phyloP scores from a whole-genome alignment of 2,888 invertebrate genomes.

The Hyalella azteca region DNA sequence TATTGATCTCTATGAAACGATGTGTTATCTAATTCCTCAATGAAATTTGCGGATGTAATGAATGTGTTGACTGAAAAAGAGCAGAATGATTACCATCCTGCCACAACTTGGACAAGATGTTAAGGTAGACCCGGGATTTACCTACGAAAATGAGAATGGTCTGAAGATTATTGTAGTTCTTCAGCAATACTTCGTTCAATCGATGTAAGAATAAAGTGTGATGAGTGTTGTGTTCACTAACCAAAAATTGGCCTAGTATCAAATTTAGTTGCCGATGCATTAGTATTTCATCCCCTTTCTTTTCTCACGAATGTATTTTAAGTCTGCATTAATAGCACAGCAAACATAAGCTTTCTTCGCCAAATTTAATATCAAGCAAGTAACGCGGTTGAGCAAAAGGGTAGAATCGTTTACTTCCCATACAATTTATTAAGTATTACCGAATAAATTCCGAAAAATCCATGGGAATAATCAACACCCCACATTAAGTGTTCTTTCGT shows the following conservation, averaged over 20 bases:
- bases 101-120: not conserved
- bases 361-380: too few relatives aligned
- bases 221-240: constrained; percentile 33
- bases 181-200: not conserved
- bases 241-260: constrained; percentile 15
- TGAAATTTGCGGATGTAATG: not conserved
- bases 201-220: not conserved
- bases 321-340: too few relatives aligned
- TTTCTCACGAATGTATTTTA: too few relatives aligned
- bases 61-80: not conserved
- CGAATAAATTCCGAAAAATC: too few relatives aligned
- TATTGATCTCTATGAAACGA: constrained; percentile 10
- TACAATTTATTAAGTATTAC: too few relatives aligned
- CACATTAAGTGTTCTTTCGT: too few relatives aligned
- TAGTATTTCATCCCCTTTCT: too few relatives aligned
- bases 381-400: too few relatives aligned
- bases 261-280: too few relatives aligned
- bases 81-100: not conserved
- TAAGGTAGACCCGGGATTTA: not conserved
- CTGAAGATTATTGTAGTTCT: not conserved
- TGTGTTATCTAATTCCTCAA: not conserved
- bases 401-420: too few relatives aligned
- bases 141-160: not conserved
- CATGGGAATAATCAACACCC: too few relatives aligned
- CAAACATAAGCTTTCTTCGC: too few relatives aligned